Evolutionary conservation across 2,888 invertebrate genomes (phyloP), one percentile per base, ranked within the genome.

Genomic region (Ophion costatus): DNA sequence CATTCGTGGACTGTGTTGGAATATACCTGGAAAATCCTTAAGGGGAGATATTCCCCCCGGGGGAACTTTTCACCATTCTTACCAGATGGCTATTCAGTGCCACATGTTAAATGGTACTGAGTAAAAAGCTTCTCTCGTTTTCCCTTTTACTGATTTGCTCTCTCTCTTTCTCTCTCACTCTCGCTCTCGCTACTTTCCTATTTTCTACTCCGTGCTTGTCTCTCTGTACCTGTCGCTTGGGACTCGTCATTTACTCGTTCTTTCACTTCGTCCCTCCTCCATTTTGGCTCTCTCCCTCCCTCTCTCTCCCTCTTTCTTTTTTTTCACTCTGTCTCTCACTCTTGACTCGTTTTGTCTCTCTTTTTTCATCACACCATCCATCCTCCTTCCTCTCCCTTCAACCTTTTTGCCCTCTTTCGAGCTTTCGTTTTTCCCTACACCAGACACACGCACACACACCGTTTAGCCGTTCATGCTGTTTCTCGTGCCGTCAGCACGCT

Each of bases 41-140:
- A 63, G 83, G 78, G 81, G 66, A 79, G 17, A 79, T 57, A 79
- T 84, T 87, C 87, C 86, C 87, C 11, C 67, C 38, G 38, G 85
- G 85, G 83, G 88, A 89, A 84, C 88, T 87, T 88, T 87, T 84
- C 83, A 73, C 89, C 87, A 91, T 92, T 92, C 90, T 90, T 91
- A 82, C 84, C 87, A 87, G 89, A 90, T 90, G 89, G 89, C 90
- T 89, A 92, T 91, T 91, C 91, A 91, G 88, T 74, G 63, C 87
- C 88, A 89, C 91, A 91, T 89, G 90, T 91, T 91, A 91, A 92
- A 92, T 91, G 89, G 88, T 87, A 84, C 87, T 81, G 86, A 84
- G 85, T 76, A 86, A 86, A 87, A 88, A 85, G 82, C 86, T 70
- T 66, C 71, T 76, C 81, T 84, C 78, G 51, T 73, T 78, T 77